Base-by-base conservation (phyloP, 64 coral and sea anemone genomes). In the Montipora efflorescens region DNA sequence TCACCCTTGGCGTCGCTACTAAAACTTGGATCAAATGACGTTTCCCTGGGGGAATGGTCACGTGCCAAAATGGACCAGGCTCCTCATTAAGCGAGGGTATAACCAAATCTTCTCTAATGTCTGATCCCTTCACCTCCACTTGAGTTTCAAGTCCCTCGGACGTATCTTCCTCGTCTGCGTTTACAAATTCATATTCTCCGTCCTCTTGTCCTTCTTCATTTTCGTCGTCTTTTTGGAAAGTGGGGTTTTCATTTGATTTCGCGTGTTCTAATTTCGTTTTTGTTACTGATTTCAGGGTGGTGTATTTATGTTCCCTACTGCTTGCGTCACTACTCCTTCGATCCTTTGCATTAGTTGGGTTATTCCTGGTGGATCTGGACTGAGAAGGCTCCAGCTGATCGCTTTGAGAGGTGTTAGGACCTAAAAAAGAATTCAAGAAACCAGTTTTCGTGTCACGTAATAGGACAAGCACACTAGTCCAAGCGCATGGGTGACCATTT, bases 21-120 rank as follows among this genome's bases (percentile, higher is more conserved):
- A 93, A 55, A 13, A 93, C 61, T 53, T 76, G 92, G 4, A 93
- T 46, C 59, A 93, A 66, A 47, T 93, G 81, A 15, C 92, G 79
- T 50, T 46, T 70, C 64, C 92, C 92, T 0, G 92, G 74, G 15
- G 61, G n/a, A 64, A 93, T 64, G 13, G 77, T 78, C 14, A 80
- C 68, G 73, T 88, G 67, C 59, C 92, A 76, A 62, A 82, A 87
- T 62, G 61, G 46, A 1, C 84, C 92, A 12, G 84, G 83, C 11
- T 93, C 92, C 21, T 93, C 75, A 51, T 93, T 93, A 14, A 93
- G 46, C 62, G 46, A 36, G n/a, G 92, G 92, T 50, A 93, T 80
- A 6, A 67, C 84, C n/a, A 93, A 73, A 25, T 93, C 92, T 61
- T 79, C 82, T 61, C 67, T 80, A 18, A 2, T 19, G 77, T 93